Evolutionary conservation across 92 coral and sea anemone genomes (phyloP), one percentile per base, ranked within the genome.

Genomic region (Paragorgia papillata): DNA sequence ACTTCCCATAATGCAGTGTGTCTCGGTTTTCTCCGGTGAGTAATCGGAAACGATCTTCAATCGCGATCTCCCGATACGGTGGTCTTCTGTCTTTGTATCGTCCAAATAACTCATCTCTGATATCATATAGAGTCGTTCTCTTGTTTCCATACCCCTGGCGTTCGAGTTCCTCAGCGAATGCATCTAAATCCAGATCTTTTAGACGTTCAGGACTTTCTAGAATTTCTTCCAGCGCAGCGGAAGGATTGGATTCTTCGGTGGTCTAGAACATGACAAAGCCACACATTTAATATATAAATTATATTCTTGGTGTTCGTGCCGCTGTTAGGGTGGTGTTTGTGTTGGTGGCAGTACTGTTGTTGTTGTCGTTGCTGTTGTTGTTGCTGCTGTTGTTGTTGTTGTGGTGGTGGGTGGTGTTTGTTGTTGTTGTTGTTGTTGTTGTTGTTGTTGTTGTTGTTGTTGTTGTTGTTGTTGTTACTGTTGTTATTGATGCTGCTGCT

Each of bases 151-250:
- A 94, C 69, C 90, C 92, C 67, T 91, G 97, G 1, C 98, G 87
- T 65, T 91, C 98, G 3, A 94, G 92, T 62, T 94, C 98, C 64
- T 89, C 98, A 0, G 98, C 98, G 69, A 94, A 94, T 5, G 98
- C 98, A 55, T 94, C 97, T 0, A 94, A 81, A 51, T 94, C 98
- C 48, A 94, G 79, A 66, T 94, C 98, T 84, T 87, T 94, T 32
- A 94, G 85, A 64, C 97, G 82, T 62, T 94, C 97, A 7, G 98
- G 98, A 19, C 90, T 80, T 20, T 94, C 97, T 0, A 94, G 90
- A 33, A 94, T 94, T 73, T 94, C 98, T 60, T 94, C 98, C 28
- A 94, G 76, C 13, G 98, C 98, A 13, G 98, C 92, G 19, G 98
- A 94, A 2, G 98, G 97, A 76, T 94, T 94, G 0, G 97, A 85